Base-by-base conservation (phyloP, 2,888 invertebrate species). In the Orchestes rusci region DNA sequence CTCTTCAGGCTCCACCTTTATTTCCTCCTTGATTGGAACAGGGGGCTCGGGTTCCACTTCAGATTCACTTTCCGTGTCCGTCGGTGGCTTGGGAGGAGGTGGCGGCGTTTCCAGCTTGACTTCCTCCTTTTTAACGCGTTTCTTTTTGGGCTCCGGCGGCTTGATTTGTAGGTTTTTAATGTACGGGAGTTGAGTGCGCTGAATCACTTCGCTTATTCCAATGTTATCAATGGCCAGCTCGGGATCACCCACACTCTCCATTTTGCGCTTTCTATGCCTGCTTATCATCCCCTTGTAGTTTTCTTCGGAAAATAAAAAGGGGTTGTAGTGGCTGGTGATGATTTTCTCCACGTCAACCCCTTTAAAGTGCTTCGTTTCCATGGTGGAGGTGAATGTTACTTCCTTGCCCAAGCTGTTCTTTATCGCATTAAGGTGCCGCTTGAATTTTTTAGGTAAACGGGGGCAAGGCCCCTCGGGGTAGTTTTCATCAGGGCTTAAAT, bases 181-280 rank as follows among this genome's bases (percentile, higher is more conserved):
- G 37, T 66, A 67, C 51, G 66, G 64, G 54, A 69, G 56, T 53
- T 64, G 66, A 8, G 68, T 62, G 54, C 79, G 64, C 42, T 63
- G 68, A 57, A 73, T 76, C 59, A 82, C 74, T 67, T 82, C 90
- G 55, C 83, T 77, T 39, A 91, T 66, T 5, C n/a, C n/a, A n/a
- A n/a, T n/a, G n/a, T n/a, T n/a, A n/a, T 78, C 75, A 10, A 83
- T 85, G 58, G 84, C 82, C 39, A 88, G 71, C 64, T 88, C 87
- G 13, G 84, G 81, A 62, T 84, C 80, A 57, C 76, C 74, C 79
- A 83, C 80, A 61, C 79, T 77, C 45, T 80, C 79, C 29, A 79
- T 68, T 65, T 85, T 79, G 52, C 85, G 72, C 47, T 77, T 74
- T 60, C 82, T 82, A 61, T 89, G 89, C 33, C 77, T 74, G 20